Base-by-base conservation (phyloP, 2,888 invertebrate species). In the Meiosimyza platycephala region DNA sequence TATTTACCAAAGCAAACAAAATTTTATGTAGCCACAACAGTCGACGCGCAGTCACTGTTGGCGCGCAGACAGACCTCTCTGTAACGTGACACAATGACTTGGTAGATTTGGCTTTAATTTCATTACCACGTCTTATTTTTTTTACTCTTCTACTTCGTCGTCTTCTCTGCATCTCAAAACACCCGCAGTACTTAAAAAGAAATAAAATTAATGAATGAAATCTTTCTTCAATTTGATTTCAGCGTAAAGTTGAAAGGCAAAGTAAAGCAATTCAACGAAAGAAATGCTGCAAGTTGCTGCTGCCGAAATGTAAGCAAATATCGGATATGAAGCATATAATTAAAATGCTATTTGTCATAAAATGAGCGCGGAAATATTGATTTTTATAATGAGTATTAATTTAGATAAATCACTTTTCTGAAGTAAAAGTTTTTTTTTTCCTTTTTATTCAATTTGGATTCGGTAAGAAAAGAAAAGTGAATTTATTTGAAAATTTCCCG, bases 391-490 rank as follows among this genome's bases (percentile, higher is more conserved):
- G 40, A 40, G 40, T 40, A 9, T 40, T 40, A 40, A 40, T 40
- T 40, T 40, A 40, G 40, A 40, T 40, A 40, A 40, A 40, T 51
- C 13, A 15, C 55, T 55, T 55, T 52, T n/a, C 15, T 71, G 54
- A 55, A n/a, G 15, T 40, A 33, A 60, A 11, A 60, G 33, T 62
- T 62, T 62, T 62, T 13, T 51, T 13, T 48, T 47, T 72, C 63
- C 47, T 72, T 70, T 68, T 73, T 69, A 54, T 73, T 72, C 52
- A 69, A 66, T 62, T 72, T 74, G 68, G 48, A 57, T 64, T 71
- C 64, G 72, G 54, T 72, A 47, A 65, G 12, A 60, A 50, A 16
- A 16, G 52, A 69, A 66, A 66, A 33, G 40, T 40, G 48, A 55
- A 67, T 60, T 65, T 68, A 70, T 73, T 54, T 72, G 54, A 71